A percentile compares a stretch with the other conserved stretches of the same genome.
Evolutionary conservation across 2,888 invertebrate species (phyloP).

Genomic region (Noctua fimbriata): DNA sequence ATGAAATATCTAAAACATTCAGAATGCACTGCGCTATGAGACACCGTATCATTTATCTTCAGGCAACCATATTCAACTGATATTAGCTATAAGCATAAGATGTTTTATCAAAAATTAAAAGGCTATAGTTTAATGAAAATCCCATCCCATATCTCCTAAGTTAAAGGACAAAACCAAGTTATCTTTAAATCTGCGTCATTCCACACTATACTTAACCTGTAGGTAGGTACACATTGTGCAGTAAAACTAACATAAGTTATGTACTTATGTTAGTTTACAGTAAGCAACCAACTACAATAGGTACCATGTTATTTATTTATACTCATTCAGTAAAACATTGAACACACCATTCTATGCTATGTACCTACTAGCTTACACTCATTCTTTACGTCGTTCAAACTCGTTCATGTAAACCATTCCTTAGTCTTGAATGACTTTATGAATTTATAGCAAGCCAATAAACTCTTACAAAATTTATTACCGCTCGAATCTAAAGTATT

Average conservation of each 20-base stretch:
- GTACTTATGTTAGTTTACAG: neutral
- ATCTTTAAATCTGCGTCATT: neutral
- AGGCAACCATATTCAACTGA: neutral
- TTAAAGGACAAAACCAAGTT: neutral
- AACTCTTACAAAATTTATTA: conserved; percentile 24
- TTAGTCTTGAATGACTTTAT: conserved; percentile 24
- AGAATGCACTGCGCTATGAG: too few species aligned
- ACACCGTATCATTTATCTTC: neutral
- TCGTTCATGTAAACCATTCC: conserved; percentile 35
- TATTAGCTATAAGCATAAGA: neutral
- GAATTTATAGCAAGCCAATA: conserved; percentile 42
- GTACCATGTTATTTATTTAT: conserved; percentile 3
- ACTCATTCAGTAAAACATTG: conserved; percentile 9
- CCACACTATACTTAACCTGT: neutral
- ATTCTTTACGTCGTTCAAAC: conserved; percentile 6
- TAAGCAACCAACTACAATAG: neutral
- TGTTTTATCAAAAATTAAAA: too few species aligned
- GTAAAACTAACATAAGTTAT: neutral
- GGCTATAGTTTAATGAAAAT: too few species aligned
- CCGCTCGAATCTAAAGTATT: conserved; percentile 20
- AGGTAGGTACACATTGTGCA: neutral
- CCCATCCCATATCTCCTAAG: neutral
- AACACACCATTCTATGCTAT: neutral
- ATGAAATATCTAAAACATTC: neutral
- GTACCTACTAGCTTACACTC: neutral